Conservation (phyloP, 2,797 vertebrate species). For the Benthosema pterotum region DNA sequence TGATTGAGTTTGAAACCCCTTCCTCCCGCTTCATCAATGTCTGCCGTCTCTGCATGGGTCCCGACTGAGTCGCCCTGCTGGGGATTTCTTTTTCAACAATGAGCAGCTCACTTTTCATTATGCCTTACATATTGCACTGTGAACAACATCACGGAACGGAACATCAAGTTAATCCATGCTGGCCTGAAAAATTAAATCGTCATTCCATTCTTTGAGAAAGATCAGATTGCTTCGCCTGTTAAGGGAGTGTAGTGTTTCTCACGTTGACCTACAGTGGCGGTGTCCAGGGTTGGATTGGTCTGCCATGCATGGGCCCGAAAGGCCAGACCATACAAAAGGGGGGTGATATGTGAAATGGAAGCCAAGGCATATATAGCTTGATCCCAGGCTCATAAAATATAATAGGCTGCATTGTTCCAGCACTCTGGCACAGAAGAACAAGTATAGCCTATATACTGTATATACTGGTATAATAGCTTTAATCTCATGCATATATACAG, state of each 20-base stretch:
- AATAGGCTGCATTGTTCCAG: constrained; percentile 40
- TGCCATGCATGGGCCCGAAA: not conserved
- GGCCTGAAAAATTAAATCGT: constrained; percentile 14
- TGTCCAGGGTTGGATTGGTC: constrained; percentile 27
- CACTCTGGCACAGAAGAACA: constrained; percentile 10
- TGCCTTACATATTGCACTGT: no score
- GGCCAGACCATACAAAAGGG: constrained; percentile 7
- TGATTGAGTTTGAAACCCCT: no score
- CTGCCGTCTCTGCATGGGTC: no score
- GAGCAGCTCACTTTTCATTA: no score
- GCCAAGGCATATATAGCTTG: constrained; percentile 11
- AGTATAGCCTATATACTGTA: no score
- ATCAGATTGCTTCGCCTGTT: constrained; percentile 25
- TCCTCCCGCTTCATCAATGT: no score
- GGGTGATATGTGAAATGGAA: constrained; percentile 34
- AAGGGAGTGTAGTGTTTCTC: constrained; percentile 24
- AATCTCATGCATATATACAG: constrained; percentile 20
- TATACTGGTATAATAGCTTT: no score
- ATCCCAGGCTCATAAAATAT: constrained; percentile 35
- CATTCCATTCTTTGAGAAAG: constrained; percentile 1
- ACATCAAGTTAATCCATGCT: not conserved
- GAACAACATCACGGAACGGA: no score
- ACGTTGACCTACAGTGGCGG: constrained; percentile 10
- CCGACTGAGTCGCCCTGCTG: no score
- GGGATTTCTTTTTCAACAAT: no score